Base-by-base conservation (phyloP, 2,113 vertebrate species). In the Anser cygnoides region DNA sequence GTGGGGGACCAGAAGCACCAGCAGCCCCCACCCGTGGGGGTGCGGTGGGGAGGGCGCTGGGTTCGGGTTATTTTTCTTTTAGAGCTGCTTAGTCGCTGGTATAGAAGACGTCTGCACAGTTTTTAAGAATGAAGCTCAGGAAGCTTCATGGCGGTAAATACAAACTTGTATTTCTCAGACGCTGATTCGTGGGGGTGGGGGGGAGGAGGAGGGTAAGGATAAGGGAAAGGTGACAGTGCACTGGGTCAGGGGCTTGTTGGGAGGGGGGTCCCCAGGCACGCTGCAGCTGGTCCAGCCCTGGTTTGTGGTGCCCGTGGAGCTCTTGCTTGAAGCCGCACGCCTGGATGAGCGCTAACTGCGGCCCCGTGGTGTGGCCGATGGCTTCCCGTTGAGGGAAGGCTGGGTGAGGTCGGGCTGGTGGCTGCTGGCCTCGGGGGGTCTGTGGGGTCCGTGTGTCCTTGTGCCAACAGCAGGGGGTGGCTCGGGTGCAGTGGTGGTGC, bases 141-240 rank as follows among this genome's bases (percentile, higher is more conserved):
- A 33, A 58, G 21, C 10, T 44, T 26, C 0, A 0, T 1, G 1
- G 59, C 0, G 20, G n/a, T 67, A 18, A 65, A 68, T 5, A 20
- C 10, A 3, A 22, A 65, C 16, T 41, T 3, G 12, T 16, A 1
- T 22, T 72, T 68, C 23, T 55, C 39, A 22, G 23, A 1, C 14
- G 31, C 39, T 7, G 9, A 4, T 77, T 81, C 11, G 73, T 6
- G 5, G 6, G 23, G 6, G 3, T 19, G 41, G 31, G 22, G 41
- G 31, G 22, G 11, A 13, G 33, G 41, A 21, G 4, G 21, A 5
- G 43, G 43, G 14, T 44, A 44, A 44, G 5, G 43, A 16, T 57
- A 19, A 33, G 4, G 26, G 11, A 5, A 26, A 20, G 52, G 55
- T 13, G 37, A 35, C 4, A 10, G 19, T 5, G 17, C 23, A 37